phyloP scores from a whole-genome alignment of 2,113 vertebrate genomes.

The Microcebus lehilahytsara region DNA sequence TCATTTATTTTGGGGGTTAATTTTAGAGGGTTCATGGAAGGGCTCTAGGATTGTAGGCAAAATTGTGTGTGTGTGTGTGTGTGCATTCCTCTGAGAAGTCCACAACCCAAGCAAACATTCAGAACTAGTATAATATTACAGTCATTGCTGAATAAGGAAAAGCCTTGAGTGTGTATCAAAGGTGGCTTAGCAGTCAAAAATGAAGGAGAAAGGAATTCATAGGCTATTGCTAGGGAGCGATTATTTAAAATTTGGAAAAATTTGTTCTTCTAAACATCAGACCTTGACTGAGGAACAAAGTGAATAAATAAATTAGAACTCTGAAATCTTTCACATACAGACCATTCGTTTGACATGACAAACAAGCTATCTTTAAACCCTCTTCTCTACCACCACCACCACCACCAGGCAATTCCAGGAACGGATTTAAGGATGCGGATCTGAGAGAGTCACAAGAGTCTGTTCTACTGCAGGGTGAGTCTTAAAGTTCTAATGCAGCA shows the following conservation, averaged over 20 bases:
- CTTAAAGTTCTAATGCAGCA: background rate
- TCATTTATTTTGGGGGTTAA: background rate
- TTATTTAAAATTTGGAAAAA: slow-evolving; percentile 3
- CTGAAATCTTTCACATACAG: background rate
- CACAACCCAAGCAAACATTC: background rate
- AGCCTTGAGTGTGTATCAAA: background rate
- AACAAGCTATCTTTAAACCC: background rate
- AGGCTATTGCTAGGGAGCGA: background rate
- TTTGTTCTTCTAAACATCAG: slow-evolving; percentile 24
- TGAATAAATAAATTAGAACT: background rate
- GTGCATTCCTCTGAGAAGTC: background rate
- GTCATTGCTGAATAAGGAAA: background rate
- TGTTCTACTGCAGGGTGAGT: background rate
- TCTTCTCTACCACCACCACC: background rate
- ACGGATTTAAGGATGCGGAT: background rate
- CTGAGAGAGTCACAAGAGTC: background rate
- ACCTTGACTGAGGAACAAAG: background rate
- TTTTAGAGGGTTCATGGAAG: background rate
- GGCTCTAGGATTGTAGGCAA: background rate
- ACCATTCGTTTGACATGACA: background rate
- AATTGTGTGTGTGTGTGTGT: background rate
- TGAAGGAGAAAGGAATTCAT: background rate
- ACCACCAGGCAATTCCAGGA: background rate
- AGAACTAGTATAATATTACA: background rate
- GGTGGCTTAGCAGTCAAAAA: background rate